Evolutionary conservation across 2,888 invertebrate species (phyloP), one percentile per base, ranked within the genome.

Genomic region (Melinaea marsaeus): DNA sequence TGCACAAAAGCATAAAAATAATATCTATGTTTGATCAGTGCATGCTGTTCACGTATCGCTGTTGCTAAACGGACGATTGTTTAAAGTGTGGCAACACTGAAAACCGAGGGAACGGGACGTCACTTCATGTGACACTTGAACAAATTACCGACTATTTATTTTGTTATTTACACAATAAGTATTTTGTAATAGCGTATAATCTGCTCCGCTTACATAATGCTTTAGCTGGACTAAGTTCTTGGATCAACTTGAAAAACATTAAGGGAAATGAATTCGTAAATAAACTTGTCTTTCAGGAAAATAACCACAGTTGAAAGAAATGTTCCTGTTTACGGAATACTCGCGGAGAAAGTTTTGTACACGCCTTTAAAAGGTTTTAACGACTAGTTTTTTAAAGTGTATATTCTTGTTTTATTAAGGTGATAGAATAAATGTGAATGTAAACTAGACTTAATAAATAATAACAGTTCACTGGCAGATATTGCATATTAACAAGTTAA

Each of bases 61-160:
- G 54, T 67, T 65, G 65, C 67, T 33, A 57, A 63, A 67, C 58
- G 7, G 9, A 37, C 58, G 32, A 61, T 61, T 67, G 65, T 67
- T 59, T 47, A 48, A 54, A 64, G 48, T 67, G 62, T 61, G 65
- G 67, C 62, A 65, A 67, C 57, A 32, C 56, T 54, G 54, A 58
- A 59, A 37, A 37, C 37, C 7, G 11, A 42, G 13, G 42, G 45
- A 60, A 57, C 7, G 51, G 51, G 6, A 51, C 51, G 6, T 32
- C 51, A 51, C 32, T 32, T 48, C 7, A 51, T 22, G 32, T 51
- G 32, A 51, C 51, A 51, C 32, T 51, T 11, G 32, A 51, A 51
- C 51, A 32, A 51, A 51, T 51, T 51, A 32, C 51, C 3, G 51
- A 42, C 32, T 51, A 51, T 51, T 51, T 51, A 32, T 51, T 51